These are phyloP conservation scores for Trimorus sp. DNA, from an alignment of 2,888 invertebrate species.

Conservation along the genomic window DNA sequence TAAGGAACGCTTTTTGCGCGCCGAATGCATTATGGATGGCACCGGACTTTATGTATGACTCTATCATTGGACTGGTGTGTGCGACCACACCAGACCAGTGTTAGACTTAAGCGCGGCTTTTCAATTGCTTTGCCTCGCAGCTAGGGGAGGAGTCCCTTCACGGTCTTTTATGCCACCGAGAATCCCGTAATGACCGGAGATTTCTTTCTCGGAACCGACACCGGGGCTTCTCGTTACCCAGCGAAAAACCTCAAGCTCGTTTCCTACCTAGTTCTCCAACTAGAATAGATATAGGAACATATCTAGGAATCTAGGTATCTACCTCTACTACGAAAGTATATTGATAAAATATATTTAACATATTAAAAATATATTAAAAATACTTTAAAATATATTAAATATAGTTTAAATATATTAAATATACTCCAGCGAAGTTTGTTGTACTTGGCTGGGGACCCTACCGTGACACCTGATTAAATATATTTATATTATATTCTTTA, in stretches of 20 bases:
- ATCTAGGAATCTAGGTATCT: too few relatives aligned
- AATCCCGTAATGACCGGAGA: conserved; percentile 77
- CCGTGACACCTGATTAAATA: too few relatives aligned
- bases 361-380: too few relatives aligned
- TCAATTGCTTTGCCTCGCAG: not conserved
- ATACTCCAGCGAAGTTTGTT: too few relatives aligned
- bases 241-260: conserved; percentile 4
- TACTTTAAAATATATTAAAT: too few relatives aligned
- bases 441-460: too few relatives aligned
- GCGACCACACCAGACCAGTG: conserved; percentile 67
- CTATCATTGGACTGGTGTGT: conserved; percentile 76
- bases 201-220: conserved; percentile 79
- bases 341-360: too few relatives aligned
- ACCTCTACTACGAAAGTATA: too few relatives aligned
- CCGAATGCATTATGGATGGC: conserved; percentile 79
- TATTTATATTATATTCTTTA: too few relatives aligned
- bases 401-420: too few relatives aligned
- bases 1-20: conserved; percentile 74
- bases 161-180: conserved; percentile 72
- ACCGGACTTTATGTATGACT: conserved; percentile 78
- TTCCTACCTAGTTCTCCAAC: too few relatives aligned
- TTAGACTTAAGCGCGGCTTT: conserved; percentile 43
- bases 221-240: conserved; percentile 74
- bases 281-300: too few relatives aligned
- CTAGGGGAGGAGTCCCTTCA: conserved; percentile 56